Evolutionary conservation across 2,113 vertebrate genomes (phyloP), one percentile per base, ranked within the genome.

Genomic region (pig (Sus scrofa)): DNA sequence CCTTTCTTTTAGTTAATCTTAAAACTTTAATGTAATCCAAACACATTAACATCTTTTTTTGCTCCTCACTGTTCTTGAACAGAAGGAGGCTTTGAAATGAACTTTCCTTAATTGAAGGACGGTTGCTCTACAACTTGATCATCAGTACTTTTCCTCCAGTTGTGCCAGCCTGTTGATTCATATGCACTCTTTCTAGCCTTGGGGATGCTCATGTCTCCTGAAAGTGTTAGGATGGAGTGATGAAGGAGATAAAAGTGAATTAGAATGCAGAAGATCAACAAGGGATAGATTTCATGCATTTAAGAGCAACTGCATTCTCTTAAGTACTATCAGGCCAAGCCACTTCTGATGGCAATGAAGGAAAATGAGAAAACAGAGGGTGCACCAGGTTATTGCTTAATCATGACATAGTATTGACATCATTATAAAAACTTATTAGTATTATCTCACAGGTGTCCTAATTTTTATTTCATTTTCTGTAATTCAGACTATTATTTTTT

Each of bases 11-110:
- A 98, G 97, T 98, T 98, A 97, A 98, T 98, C 98, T 98, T 98
- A 98, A 98, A 98, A 98, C 88, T 98, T 98, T 96, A 98, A 98
- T 98, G 96, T 96, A 98, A 98, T 98, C 94, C 98, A 98, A 98
- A 98, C 96, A 98, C 93, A 98, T 97, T 98, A 98, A 98, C 96
- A 96, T 98, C 65, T 98, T 94, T 97, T 97, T 97, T 97, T 75
- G 89, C 67, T 37, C 85, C 50, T 96, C 95, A 88, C 83, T 85
- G 6, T 95, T 96, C 81, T 96, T 96, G 62, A 87, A 24, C 62
- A 96, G 94, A 94, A 96, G 95, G 94, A 58, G 91, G 89, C 94
- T 98, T 97, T 98, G 86, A 96, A 97, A 83, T 95, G 52, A 98
- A 98, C 94, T 97, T 97, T 95, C 86, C 68, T 68, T 94, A 97